These are phyloP conservation scores for Hexactinellida sp. DNA, from an alignment of 37 sponge, comb jelly and placozoan genomes.

Conservation along the genomic window DNA sequence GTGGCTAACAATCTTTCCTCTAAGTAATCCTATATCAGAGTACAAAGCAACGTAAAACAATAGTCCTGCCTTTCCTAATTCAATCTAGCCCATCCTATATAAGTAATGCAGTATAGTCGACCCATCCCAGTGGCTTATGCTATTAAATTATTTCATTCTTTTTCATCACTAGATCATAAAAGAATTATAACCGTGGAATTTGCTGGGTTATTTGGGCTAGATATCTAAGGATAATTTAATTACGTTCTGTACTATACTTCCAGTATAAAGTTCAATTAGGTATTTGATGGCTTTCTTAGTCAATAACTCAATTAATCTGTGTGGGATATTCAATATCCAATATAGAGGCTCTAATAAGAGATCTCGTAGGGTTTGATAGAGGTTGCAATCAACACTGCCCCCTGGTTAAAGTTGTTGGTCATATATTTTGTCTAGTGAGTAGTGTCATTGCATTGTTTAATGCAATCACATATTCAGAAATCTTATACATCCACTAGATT, in stretches of 20 bases:
- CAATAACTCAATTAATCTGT: too few species aligned
- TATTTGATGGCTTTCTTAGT: background rate
- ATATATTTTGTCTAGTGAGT: too few species aligned
- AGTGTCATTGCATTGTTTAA: too few species aligned
- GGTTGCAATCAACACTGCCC: too few species aligned
- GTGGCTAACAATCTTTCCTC: background rate
- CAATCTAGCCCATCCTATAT: background rate
- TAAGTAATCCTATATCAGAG: background rate
- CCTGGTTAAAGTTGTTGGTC: too few species aligned
- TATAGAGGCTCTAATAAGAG: too few species aligned
- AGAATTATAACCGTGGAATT: background rate
- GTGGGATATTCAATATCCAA: too few species aligned
- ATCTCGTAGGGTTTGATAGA: too few species aligned
- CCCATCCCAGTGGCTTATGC: background rate
- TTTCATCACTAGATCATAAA: background rate
- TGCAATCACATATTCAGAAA: too few species aligned
- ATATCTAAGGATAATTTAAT: background rate
- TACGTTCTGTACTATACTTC: background rate
- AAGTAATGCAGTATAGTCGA: background rate
- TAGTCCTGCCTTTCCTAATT: background rate
- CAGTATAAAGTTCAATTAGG: background rate
- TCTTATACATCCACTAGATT: too few species aligned
- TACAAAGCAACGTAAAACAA: background rate
- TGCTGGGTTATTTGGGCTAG: background rate
- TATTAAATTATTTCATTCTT: background rate